phyloP scores from a whole-genome alignment of 2,113 vertebrate genomes.

The Caloenas nicobarica region DNA sequence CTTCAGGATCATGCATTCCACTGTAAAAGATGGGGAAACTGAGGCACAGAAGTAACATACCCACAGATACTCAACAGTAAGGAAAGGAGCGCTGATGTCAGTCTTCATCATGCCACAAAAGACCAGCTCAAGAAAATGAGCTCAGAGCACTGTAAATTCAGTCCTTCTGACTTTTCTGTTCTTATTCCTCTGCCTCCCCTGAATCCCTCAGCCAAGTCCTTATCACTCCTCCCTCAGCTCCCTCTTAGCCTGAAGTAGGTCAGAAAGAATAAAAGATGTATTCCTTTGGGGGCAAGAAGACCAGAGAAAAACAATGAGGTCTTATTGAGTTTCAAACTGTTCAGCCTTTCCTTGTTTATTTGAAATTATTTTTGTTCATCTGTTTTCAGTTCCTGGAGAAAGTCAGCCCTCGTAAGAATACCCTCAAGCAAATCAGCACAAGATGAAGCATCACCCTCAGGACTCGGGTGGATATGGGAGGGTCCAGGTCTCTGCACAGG shows the following conservation, averaged over 20 bases:
- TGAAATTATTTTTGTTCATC: neutral
- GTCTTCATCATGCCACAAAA: neutral
- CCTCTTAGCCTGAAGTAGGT: neutral
- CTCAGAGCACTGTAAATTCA: neutral
- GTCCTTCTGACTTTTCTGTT: neutral
- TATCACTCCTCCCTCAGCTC: neutral
- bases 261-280: neutral
- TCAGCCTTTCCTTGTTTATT: neutral
- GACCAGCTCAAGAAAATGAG: neutral
- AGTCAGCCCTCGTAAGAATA: neutral
- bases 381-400: neutral
- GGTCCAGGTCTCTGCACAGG: neutral
- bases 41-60: rapidly evolving
- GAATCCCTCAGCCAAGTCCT: neutral
- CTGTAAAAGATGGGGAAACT: neutral
- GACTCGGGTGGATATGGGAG: neutral
- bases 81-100: neutral
- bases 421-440: neutral
- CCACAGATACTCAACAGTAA: neutral
- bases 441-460: neutral
- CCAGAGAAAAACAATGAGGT: neutral
- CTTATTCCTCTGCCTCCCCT: neutral
- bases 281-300: neutral
- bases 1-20: neutral
- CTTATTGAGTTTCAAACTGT: neutral